A percentile compares a stretch with the other conserved stretches of the same genome.
These are phyloP conservation scores for Carpatolechia fugitivella DNA, from an alignment of 2,888 invertebrate species.

Conservation along the genomic window DNA sequence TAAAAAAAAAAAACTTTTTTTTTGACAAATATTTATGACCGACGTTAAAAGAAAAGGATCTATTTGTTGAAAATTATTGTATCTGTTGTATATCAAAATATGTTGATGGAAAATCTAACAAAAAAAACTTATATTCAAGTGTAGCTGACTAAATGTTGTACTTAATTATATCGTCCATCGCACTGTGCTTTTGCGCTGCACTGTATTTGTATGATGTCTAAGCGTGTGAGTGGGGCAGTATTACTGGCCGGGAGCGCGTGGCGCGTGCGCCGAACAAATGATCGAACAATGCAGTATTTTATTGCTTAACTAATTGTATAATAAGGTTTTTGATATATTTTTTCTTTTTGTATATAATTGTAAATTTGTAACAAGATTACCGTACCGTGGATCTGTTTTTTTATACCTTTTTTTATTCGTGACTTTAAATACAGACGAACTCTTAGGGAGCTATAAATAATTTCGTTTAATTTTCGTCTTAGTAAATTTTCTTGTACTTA, in stretches of 20 bases:
- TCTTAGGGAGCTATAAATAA: constrained; percentile 36
- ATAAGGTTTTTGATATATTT: constrained; percentile 67
- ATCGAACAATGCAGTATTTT: constrained; percentile 69
- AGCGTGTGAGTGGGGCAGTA: constrained; percentile 41
- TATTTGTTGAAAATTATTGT: constrained; percentile 22
- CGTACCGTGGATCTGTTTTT: constrained; percentile 59
- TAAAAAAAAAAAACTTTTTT: no score
- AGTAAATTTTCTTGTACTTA: constrained; percentile 29
- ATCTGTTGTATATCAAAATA: constrained; percentile 16
- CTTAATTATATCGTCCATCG: constrained; percentile 51
- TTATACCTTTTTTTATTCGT: constrained; percentile 48
- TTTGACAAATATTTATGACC: constrained; percentile 11
- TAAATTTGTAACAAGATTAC: constrained; percentile 69
- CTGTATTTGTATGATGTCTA: constrained; percentile 31
- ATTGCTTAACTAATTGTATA: constrained; percentile 53
- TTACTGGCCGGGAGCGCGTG: constrained; percentile 35
- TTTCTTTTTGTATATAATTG: constrained; percentile 71
- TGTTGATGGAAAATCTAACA: not conserved
- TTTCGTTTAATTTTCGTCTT: constrained; percentile 27
- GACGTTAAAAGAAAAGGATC: constrained; percentile 19
- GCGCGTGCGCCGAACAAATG: constrained; percentile 31
- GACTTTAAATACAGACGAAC: constrained; percentile 22
- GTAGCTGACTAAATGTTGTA: constrained; percentile 41
- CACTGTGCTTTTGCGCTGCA: constrained; percentile 67
- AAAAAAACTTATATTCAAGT: constrained; percentile 13